Percentiles rank a stretch among this genome's conserved stretches.
These are phyloP conservation scores for Pseudococcus viburni DNA, from an alignment of 2,888 invertebrate genomes.

Conservation along the genomic window DNA sequence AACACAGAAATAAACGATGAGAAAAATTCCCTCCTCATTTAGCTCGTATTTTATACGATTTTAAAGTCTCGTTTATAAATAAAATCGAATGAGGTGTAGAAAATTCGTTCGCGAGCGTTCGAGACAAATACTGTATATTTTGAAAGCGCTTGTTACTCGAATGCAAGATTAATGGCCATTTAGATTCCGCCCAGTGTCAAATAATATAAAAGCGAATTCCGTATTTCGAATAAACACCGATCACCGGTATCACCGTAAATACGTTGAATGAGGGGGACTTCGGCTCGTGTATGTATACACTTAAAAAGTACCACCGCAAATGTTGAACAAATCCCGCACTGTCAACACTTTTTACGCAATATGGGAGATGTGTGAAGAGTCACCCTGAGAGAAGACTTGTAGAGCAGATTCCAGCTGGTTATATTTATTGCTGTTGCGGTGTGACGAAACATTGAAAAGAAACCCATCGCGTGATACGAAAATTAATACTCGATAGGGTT, in stretches of 20 bases:
- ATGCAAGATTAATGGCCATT: conserved; percentile 40
- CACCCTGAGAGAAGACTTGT: background rate
- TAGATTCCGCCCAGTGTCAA: conserved; percentile 53
- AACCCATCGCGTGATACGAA: too few species aligned
- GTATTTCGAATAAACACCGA: conserved; percentile 44
- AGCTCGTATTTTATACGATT: too few species aligned
- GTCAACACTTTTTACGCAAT: conserved; percentile 18
- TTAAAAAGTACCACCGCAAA: conserved; percentile 35
- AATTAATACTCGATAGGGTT: too few species aligned
- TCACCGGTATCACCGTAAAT: conserved; percentile 14
- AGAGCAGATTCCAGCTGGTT: background rate
- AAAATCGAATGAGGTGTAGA: too few species aligned
- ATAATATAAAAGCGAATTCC: conserved; percentile 43
- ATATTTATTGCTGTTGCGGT: too few species aligned
- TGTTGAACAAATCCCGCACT: conserved; percentile 33
- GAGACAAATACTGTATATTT: background rate
- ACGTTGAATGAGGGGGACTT: background rate
- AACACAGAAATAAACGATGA: too few species aligned
- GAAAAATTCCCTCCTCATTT: too few species aligned
- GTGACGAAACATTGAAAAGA: too few species aligned
- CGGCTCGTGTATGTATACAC: background rate
- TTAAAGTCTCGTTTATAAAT: too few species aligned
- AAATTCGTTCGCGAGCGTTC: too few species aligned
- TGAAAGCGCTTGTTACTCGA: background rate
- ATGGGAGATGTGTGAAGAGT: background rate